Base-by-base conservation (phyloP, 2,797 vertebrate genomes). In the Gallinago solitaria region DNA sequence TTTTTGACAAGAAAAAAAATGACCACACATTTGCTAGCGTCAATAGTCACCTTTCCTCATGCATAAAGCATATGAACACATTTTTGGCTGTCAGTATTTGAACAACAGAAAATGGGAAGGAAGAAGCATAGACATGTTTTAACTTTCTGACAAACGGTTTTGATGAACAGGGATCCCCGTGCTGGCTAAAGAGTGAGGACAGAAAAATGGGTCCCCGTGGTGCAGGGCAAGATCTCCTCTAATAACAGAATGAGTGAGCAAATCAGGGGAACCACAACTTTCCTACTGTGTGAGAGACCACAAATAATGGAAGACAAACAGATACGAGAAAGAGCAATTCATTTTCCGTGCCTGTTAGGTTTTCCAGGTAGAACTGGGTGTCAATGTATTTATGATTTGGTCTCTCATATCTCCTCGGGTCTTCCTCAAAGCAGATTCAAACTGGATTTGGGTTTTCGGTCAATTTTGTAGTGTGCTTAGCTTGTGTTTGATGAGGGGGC, bases 171-270 rank as follows among this genome's bases (percentile, higher is more conserved):
- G 92, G 94, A 96, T 93, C 30, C 47, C 83, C 37, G 68, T 68
- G 15, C 86, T 60, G 82, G 74, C 87, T 91, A 73, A 88, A 90
- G 93, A 87, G 98, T 94, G 98, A 97, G 97, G 97, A 97, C 94
- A 97, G 98, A 98, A 97, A 97, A 97, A 98, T 96, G 89, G 94
- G 89, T 97, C 97, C 97, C 97, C 0, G 2, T 17, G 96, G 97
- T 95, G 95, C 85, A 89, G 91, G 93, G 96, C 89, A 67, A 93
- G 97, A 95, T 97, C 94, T 97, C 87, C 81, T 96, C 93, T 93
- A 97, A 96, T 80, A 93, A 92, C 94, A 95, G 93, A 94, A 93
- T 65, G 97, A 98, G 97, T 95, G 98, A 98, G 91, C 84, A 96
- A 97, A 96, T 97, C 94, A 93, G 96, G 96, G 95, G 91, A 93